Evolutionary conservation across 1,140 invertebrate genomes (phyloP), one percentile per base, ranked within the genome.

Genomic region (Littorina saxatilis): DNA sequence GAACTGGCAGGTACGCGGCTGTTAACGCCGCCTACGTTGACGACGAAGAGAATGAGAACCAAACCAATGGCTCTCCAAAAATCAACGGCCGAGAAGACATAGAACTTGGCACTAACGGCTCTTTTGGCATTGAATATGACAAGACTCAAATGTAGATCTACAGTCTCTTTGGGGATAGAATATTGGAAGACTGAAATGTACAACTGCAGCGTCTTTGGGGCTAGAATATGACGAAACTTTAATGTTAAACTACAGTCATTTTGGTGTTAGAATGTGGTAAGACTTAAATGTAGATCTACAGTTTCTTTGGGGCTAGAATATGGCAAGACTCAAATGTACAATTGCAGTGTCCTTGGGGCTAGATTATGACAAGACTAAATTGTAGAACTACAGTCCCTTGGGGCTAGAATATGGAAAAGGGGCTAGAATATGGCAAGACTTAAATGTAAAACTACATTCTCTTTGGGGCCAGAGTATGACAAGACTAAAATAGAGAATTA

Each of bases 1-100:
- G 83, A 40, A 80, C 76, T 7, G 84, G 84, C 1, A 63, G 72
- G 75, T 86, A 86, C 79, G 35, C 70, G 4, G 13, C 15, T 15
- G n/a, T 50, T 43, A 73, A 73, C 40, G 20, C n/a, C 13, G 70
- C 70, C 70, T 73, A 37, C 43, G 40, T 73, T 9, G 43, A 32
- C 70, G 40, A 50, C 70, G 20, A 50, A 39, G 29, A 23, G 23
- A 23, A 35, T 7, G 35, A 39, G 5, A 32, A 9, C 68, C 39
- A 20, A 13, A 32, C 27, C 29, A 66, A 29, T 32, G 32, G 23
- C 29, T 0, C 0, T 27, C 27, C 29, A 27, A 58, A 23, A 5
- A 72, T 29, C 39, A 29, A 27, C 68, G 15, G 35, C 20, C 29
- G 29, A 9, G 37, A 1, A 11, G 68, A 72, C 68, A 35, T 72